Base-by-base conservation (phyloP, 2,797 vertebrate genomes). In the Cheirogaleus major region DNA sequence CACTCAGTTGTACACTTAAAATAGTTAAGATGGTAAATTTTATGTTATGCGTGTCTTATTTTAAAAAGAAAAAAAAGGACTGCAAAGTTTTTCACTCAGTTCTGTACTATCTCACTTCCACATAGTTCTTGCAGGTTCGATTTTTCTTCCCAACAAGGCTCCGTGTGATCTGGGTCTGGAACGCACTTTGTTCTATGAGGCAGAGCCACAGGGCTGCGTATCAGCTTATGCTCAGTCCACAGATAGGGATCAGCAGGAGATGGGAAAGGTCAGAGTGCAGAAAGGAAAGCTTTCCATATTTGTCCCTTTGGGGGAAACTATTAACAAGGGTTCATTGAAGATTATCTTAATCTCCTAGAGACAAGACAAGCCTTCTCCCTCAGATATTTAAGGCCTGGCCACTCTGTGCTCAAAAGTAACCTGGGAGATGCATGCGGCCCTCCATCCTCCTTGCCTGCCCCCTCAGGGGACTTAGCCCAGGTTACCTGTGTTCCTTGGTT, bases 291-390 rank as follows among this genome's bases (percentile, higher is more conserved):
- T 55, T 73, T 15, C 45, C 63, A 70, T 20, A 13, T 82, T 70
- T 96, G 83, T 73, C 80, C 81, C 57, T 52, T 63, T 72, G 73
- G 59, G 84, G 72, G 52, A 75, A 93, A 52, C 84, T 65, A 84
- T 86, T 65, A 92, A 59, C 52, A 65, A 92, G 89, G 30, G 35
- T 92, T 75, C 95, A 61, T 14, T 81, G 89, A 95, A 80, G 52
- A 38, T 81, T 96, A 84, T 96, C 97, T 93, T 79, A 83, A 69
- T 96, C 91, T 86, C 69, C 11, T 30, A 57, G 79, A 95, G 86
- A 97, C 41, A 84, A 93, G 79, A 72, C 41, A 75, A 91, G 91
- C 59, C 79, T 81, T 35, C 63, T 81, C 30, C 25, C 67, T 93
- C 89, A 82, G 91, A 93, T 93, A 93, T 89, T 35, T 79, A 59